Conservation (phyloP, 2,797 vertebrate genomes). For the Todus mexicanus region DNA sequence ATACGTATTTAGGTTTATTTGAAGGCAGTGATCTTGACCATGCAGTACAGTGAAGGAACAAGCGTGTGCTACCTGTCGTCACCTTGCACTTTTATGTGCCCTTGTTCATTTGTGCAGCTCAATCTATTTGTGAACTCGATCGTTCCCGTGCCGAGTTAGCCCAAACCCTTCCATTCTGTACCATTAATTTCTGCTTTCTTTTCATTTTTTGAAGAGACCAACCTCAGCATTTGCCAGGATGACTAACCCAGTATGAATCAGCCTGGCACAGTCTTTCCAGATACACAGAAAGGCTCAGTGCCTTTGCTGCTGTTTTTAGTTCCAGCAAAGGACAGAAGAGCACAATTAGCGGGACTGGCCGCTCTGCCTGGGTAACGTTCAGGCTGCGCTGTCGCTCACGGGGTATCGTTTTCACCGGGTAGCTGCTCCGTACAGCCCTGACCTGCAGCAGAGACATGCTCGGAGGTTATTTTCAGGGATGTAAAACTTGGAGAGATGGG, state of each 20-base stretch:
- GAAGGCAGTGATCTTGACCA: not conserved
- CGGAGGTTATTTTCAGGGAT: not conserved
- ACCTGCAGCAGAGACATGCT: not conserved
- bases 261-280: not conserved
- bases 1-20: not conserved
- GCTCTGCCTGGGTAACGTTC: not conserved
- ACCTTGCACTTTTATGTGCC: not conserved
- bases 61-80: not conserved
- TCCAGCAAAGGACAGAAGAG: not conserved
- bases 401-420: not conserved
- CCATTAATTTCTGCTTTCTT: not conserved
- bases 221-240: slow-evolving; percentile 9
- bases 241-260: not conserved
- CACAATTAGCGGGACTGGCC: not conserved
- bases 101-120: not conserved
- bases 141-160: not conserved
- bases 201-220: not conserved
- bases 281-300: not conserved
- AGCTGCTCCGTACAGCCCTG: not conserved
- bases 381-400: not conserved
- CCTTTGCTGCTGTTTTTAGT: slow-evolving; percentile 6
- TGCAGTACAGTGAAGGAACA: not conserved
- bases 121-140: not conserved
- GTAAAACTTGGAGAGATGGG: not conserved
- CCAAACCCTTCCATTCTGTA: not conserved